These are phyloP conservation scores for Siphamia tubifer DNA, from an alignment of 2,113 vertebrate species.

Conservation along the genomic window DNA sequence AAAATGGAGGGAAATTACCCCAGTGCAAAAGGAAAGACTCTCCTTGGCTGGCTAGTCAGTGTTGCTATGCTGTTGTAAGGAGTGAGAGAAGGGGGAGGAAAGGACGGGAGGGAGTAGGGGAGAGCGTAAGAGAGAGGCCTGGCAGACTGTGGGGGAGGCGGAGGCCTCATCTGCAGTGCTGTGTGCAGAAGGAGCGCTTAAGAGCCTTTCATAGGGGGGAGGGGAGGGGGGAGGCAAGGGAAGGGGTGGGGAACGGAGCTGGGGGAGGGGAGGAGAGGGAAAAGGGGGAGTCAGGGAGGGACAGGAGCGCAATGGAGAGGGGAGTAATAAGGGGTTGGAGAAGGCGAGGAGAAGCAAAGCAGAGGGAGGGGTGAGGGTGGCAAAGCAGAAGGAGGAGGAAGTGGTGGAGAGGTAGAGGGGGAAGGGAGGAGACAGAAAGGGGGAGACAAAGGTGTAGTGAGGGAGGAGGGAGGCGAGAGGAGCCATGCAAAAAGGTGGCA, in stretches of 20 bases:
- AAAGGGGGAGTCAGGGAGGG: constrained; percentile 7
- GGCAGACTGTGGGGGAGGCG: constrained; percentile 65
- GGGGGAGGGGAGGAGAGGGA: not conserved
- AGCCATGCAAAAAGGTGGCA: not conserved
- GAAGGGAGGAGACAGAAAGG: not conserved
- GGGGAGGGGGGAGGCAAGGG: not conserved
- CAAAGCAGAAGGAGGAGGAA: not conserved
- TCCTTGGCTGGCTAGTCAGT: constrained; percentile 62
- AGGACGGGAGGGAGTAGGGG: constrained; percentile 24
- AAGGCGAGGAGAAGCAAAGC: not conserved
- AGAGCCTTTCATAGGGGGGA: constrained; percentile 43
- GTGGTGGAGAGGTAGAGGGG: not conserved
- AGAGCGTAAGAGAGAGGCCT: constrained; percentile 48
- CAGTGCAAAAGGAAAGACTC: constrained; percentile 49
- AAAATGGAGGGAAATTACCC: constrained; percentile 77
- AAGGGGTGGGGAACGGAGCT: not conserved
- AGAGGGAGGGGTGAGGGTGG: not conserved
- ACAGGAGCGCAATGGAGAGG: not conserved
- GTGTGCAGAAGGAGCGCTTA: constrained; percentile 70
- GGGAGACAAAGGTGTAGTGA: not conserved
- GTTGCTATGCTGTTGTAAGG: constrained; percentile 76
- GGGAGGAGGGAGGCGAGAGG: not conserved
- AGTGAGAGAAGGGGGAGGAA: constrained; percentile 19
- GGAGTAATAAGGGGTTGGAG: not conserved
- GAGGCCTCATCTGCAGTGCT: constrained; percentile 77